Evolutionary conservation across 2,113 vertebrate genomes (phyloP), one percentile per base, ranked within the genome.

Genomic region (Galemys pyrenaicus): DNA sequence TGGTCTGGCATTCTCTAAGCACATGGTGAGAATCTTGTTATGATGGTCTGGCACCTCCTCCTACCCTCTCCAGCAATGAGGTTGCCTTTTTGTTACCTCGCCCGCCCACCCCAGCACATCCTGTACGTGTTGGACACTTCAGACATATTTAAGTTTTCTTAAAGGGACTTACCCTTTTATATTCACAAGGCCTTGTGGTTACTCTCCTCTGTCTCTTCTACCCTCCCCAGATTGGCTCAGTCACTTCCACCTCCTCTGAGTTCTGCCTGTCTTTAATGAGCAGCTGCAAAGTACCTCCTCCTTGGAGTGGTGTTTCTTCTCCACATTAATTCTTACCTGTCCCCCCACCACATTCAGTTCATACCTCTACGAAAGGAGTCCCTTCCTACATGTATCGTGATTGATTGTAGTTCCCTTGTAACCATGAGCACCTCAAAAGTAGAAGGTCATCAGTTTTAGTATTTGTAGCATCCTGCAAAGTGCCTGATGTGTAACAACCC

Each of bases 181-280:
- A 13, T 64, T 89, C 46, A 64, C 62, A 39, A 49, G 12, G 6
- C 6, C 60, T 95, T 91, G 64, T 82, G 30, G 51, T 80, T 95
- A n/a, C 37, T 75, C 9, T 87, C 64, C n/a, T 94, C 44, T 83
- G 56, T 17, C 22, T 70, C 35, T 79, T 96, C 64, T 89, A 9
- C 37, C 26, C 11, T 41, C 30, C 22, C 9, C 56, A 6, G 22
- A 60, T 37, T 56, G 74, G 16, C 41, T 79, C 16, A 58, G 24
- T 35, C 30, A 37, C 17, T 17, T 22, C 17, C 12, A 44, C 17
- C 22, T 85, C 32, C 28, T 44, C 30, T 90, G 78, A 82, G 41
- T 91, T 89, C 67, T 81, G 15, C 44, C 64, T 32, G 3, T 75
- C 80, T 96, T 89, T 30, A 84, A 41, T 84, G 30, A 88, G 39